Evolutionary conservation across 2,888 invertebrate genomes (phyloP).

Genomic region (Platycheirus albimanus): DNA sequence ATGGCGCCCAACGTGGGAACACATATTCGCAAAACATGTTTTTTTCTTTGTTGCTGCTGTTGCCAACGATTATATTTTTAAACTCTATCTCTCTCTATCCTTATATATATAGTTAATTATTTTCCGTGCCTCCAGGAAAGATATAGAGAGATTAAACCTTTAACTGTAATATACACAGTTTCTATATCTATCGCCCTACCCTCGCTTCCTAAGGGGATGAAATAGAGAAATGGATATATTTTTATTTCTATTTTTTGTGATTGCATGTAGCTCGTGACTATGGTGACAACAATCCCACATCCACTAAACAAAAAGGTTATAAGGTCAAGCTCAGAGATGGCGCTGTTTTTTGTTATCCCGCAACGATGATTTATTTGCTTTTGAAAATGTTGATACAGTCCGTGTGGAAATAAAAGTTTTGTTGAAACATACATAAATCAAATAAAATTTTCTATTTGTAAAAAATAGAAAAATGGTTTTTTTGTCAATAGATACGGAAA

Average conservation of each 20-base stretch:
- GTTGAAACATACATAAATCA: neutral
- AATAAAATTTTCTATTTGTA: neutral
- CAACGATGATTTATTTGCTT: conserved; percentile 4
- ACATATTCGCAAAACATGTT: too few species aligned
- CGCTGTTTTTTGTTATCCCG: neutral
- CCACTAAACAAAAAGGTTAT: conserved; percentile 3
- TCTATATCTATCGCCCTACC: too few species aligned
- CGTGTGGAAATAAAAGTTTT: conserved; percentile 5
- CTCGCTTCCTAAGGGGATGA: neutral
- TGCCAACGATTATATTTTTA: too few species aligned
- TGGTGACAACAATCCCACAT: neutral
- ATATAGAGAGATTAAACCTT: too few species aligned
- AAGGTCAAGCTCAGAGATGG: conserved; percentile 12
- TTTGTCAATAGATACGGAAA: too few species aligned
- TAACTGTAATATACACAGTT: neutral
- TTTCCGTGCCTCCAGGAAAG: too few species aligned
- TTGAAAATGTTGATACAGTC: conserved; percentile 6
- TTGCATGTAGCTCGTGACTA: neutral
- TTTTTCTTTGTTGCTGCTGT: too few species aligned
- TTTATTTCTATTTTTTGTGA: neutral
- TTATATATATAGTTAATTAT: too few species aligned
- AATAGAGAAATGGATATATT: neutral
- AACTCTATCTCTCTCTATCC: too few species aligned
- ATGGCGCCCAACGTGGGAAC: conserved; percentile 13
- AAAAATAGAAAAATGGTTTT: too few species aligned